Base-by-base conservation (phyloP, 2,888 invertebrate species). In the Drosophila quinaria region DNA sequence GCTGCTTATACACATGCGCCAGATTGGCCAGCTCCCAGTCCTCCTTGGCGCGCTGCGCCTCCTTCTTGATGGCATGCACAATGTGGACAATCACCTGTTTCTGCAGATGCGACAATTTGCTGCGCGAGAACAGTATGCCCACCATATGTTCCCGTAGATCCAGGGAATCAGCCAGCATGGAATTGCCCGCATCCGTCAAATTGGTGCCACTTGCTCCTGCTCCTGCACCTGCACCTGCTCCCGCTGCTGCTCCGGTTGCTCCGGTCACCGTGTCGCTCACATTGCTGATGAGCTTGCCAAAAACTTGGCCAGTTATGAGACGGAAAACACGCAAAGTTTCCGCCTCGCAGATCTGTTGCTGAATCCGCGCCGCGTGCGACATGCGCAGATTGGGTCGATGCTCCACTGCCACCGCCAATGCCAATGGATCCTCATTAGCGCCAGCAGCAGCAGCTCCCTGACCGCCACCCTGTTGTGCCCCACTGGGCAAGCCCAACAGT, bases 61-160 rank as follows among this genome's bases (percentile, higher is more conserved):
- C 98, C 90, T 97, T 96, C 10, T 96, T 95, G 68, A 99, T 98
- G 1, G 98, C 98, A 90, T 96, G 96, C 15, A 97, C 97, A 70
- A 97, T 97, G 91, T 97, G 97, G 0, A 97, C 95, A 92, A 97
- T 97, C 13, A 97, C 97, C 94, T 98, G 98, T 92, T 97, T 97
- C 92, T 98, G 98, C 58, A 98, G 94, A 85, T 98, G 97, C 0
- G 98, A 98, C 25, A 99, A 93, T 92, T 98, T 98, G 91, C 97
- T 97, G 52, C 98, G 95, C 64, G 98, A 97, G 92, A 98, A 99
- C 50, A 99, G 94, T 85, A 99, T 98, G 69, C 98, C 98, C 47
- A 98, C 98, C 95, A 99, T 98, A 91, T 98, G 98, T 90, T 98
- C 98, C 46, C 98, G 95, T 8, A 99, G 93, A 90, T 98, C 97